Percentiles rank a stretch among this genome's conserved stretches.
Evolutionary conservation across 2,888 invertebrate genomes (phyloP).

Genomic region (Tinea semifulvella): DNA sequence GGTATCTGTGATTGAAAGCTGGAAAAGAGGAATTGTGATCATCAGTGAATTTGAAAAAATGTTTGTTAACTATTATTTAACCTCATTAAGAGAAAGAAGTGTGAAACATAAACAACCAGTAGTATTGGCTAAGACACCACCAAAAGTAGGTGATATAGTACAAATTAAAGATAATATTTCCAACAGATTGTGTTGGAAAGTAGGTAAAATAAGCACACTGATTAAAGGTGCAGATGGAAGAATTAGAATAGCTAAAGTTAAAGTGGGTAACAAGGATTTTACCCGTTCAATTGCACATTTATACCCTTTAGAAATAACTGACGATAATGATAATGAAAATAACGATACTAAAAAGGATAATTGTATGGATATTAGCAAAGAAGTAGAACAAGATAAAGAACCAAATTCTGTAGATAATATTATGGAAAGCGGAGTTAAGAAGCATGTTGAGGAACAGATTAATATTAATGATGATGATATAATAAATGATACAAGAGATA

Average conservation of each 20-base stretch:
- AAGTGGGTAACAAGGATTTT: conserved; percentile 8
- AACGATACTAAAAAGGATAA: too few relatives aligned
- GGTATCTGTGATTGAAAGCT: background rate
- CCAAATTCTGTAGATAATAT: too few relatives aligned
- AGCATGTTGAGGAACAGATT: too few relatives aligned
- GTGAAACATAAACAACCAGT: conserved; percentile 10
- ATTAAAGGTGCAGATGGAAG: conserved; percentile 3
- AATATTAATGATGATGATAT: too few relatives aligned
- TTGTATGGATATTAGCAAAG: too few relatives aligned
- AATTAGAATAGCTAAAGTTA: background rate
- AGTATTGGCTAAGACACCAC: background rate
- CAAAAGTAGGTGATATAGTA: conserved; percentile 14
- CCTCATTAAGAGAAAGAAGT: conserved; percentile 14
- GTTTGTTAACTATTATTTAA: conserved; percentile 14
- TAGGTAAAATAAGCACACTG: conserved; percentile 10
- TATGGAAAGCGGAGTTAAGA: too few relatives aligned
- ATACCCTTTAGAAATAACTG: conserved; percentile 10
- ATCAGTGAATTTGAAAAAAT: conserved; percentile 3
- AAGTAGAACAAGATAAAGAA: too few relatives aligned
- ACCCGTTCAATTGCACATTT: conserved; percentile 11
- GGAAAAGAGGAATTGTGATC: background rate
- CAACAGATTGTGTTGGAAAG: conserved; percentile 12
- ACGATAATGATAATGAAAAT: too few relatives aligned
- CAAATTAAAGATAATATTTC: conserved; percentile 16
- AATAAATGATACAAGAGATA: too few relatives aligned